Evolutionary conservation across 2,888 invertebrate genomes (phyloP).

Genomic region (Amiota mariae): DNA sequence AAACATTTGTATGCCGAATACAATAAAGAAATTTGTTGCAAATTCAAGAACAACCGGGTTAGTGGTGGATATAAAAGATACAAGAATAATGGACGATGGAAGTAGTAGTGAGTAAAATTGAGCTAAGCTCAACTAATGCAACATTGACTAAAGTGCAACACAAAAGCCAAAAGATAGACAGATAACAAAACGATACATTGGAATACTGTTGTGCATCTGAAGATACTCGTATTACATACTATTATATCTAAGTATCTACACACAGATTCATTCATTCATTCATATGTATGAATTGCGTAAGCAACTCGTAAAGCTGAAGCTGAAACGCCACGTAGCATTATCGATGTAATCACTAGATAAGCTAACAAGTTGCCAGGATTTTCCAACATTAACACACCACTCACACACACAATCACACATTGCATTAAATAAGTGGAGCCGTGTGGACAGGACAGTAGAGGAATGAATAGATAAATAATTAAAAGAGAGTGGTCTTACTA

Average conservation of each 20-base stretch:
- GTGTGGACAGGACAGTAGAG: neutral
- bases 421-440: neutral
- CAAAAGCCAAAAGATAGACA: constrained; percentile 31
- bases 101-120: too few species aligned
- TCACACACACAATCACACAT: neutral
- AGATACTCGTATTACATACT: neutral
- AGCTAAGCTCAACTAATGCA: too few species aligned
- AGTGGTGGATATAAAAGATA: too few species aligned
- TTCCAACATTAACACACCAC: constrained; percentile 42
- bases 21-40: constrained; percentile 37
- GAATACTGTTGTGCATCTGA: neutral
- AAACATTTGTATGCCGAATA: constrained; percentile 60
- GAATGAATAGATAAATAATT: too few species aligned
- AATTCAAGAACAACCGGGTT: constrained; percentile 36
- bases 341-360: constrained; percentile 74
- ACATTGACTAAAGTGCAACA: too few species aligned
- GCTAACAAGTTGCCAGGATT: constrained; percentile 74
- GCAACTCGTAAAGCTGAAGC: constrained; percentile 62
- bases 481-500: neutral
- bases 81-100: too few species aligned
- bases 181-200: constrained; percentile 37
- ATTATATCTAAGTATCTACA: constrained; percentile 45
- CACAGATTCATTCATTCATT: constrained; percentile 54
- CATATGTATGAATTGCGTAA: constrained; percentile 42
- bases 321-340: constrained; percentile 70